Evolutionary conservation across 2,113 vertebrate genomes (phyloP), one percentile per base, ranked within the genome.

Genomic region (Corythornis vintsioides): DNA sequence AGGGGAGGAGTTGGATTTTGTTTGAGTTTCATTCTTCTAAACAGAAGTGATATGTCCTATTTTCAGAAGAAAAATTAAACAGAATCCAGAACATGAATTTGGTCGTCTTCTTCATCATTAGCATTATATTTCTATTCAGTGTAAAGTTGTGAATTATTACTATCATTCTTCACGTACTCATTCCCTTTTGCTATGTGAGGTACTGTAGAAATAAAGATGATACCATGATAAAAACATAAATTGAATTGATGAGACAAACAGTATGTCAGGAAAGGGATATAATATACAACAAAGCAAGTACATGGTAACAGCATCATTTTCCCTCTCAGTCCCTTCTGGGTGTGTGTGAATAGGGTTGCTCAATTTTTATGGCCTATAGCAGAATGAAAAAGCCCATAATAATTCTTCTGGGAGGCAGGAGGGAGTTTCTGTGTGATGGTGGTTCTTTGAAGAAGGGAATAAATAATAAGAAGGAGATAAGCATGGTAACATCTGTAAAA

Each of bases 241-340:
- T 14, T 70, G 14, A 57, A 77, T 9, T 53, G 19, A 50, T 7
- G 61, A 76, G 59, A 60, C 26, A 50, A 85, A 20, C 2, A 28
- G 4, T 26, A 15, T 28, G 10, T 55, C 24, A 64, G 43, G 14
- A 71, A 84, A 61, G 9, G 2, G 12, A 24, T 63, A 14, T 40
- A 48, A 43, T 61, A 61, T 45, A 22, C 15, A 78, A 50, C 9
- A 59, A 14, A 82, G 4, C 3, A 67, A 59, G 11, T 29, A 45
- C 38, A 59, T 63, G 20, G 5, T 31, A 83, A 5, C 6, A 66
- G 9, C 18, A 10, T 31, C 15, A 50, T 75, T 90, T 89, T 81
- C 31, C 24, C 26, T 66, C 31, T 78, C 0, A 0, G 2, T 63
- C 28, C 9, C 3, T 52, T 17, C 5, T 56, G 20, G 48, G 6